These are phyloP conservation scores for Brachyalestes nurse DNA, from an alignment of 2,797 vertebrate genomes.

Conservation along the genomic window DNA sequence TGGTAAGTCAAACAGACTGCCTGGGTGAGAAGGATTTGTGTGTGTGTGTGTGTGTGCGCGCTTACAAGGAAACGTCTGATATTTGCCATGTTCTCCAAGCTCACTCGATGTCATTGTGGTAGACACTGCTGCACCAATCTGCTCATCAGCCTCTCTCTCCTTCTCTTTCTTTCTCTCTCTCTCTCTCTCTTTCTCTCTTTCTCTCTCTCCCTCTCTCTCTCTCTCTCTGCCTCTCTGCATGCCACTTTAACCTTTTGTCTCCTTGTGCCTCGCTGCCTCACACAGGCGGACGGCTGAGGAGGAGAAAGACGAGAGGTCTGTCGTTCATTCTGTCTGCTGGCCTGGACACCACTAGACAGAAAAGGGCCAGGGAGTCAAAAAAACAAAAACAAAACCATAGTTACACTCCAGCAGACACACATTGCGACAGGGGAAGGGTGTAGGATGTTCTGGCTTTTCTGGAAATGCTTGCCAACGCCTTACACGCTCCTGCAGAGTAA, in stretches of 20 bases:
- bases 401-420: neutral
- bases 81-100: constrained; percentile 28
- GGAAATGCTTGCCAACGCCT: neutral
- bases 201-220: constrained; percentile 66
- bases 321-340: constrained; percentile 77
- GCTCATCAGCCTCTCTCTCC: constrained; percentile 25
- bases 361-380: constrained; percentile 19
- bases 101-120: constrained; percentile 30
- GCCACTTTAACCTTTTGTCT: constrained; percentile 86
- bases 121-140: constrained; percentile 40
- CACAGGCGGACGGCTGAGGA: constrained; percentile 90
- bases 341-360: constrained; percentile 46
- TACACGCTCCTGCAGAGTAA: neutral
- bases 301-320: constrained; percentile 96
- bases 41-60: constrained; percentile 29
- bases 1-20: neutral
- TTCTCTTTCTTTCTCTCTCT: constrained; percentile 26
- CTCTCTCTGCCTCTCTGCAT: constrained; percentile 75
- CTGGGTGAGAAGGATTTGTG: neutral
- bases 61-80: constrained; percentile 40
- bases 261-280: constrained; percentile 90
- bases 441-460: neutral
- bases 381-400: neutral
- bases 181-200: constrained; percentile 39
- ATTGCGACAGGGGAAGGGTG: neutral